Evolutionary conservation across 2,797 vertebrate genomes (phyloP).

Genomic region (Megaceryle alcyon): DNA sequence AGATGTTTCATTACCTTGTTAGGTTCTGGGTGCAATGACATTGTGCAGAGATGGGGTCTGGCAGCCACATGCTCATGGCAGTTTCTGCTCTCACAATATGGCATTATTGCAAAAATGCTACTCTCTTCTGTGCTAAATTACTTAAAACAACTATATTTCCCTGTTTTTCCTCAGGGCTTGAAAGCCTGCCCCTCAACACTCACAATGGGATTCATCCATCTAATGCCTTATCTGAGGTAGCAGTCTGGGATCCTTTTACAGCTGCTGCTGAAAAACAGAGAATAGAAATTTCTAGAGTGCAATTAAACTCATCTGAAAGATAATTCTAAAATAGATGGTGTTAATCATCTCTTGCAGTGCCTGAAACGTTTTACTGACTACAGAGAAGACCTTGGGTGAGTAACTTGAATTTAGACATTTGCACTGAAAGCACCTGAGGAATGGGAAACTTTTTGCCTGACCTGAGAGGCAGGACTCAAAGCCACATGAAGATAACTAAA

Average conservation of each 20-base stretch:
- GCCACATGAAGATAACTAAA: background rate
- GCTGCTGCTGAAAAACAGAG: background rate
- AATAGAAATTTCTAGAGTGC: background rate
- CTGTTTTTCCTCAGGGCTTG: background rate
- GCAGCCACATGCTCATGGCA: background rate
- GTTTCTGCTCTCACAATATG: background rate
- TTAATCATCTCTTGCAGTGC: background rate
- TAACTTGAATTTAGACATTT: background rate
- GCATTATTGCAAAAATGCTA: background rate
- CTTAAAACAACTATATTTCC: background rate
- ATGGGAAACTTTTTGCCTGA: background rate
- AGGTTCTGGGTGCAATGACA: background rate
- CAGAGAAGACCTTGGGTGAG: background rate
- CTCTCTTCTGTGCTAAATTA: background rate
- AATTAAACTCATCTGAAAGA: conserved; percentile 22
- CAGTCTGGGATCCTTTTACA: background rate
- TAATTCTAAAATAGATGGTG: background rate
- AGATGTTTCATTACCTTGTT: background rate
- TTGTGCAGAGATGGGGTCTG: background rate
- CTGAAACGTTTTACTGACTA: background rate
- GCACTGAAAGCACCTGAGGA: background rate
- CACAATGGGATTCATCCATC: background rate
- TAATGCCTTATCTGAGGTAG: background rate
- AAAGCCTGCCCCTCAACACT: background rate
- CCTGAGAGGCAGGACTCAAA: background rate